A percentile compares a stretch with the other conserved stretches of the same genome.
Conservation (phyloP, 2,797 vertebrate genomes). For the Ptychadena robeensis region DNA sequence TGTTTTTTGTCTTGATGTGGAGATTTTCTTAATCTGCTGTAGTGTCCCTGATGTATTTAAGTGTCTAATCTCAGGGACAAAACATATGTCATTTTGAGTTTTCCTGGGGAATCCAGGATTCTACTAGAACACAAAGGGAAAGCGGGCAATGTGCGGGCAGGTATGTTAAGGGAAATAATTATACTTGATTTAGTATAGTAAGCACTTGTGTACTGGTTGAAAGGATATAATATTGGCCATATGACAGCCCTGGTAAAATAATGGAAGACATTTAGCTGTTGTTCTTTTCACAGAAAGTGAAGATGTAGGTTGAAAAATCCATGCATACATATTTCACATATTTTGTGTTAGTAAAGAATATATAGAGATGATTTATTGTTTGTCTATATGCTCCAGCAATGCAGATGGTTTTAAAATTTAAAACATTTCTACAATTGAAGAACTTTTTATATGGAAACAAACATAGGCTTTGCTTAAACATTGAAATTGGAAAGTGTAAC, state of each 20-base stretch:
- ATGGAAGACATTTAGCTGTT: conserved; percentile 11
- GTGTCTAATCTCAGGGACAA: conserved; percentile 59
- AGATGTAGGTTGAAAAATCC: background rate
- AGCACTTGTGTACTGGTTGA: conserved; percentile 21
- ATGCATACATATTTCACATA: background rate
- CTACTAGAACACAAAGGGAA: conserved; percentile 18
- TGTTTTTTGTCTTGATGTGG: conserved; percentile 42
- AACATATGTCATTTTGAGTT: conserved; percentile 55
- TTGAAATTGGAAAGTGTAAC: no score
- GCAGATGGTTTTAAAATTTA: no score
- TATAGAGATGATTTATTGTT: no score
- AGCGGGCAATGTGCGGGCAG: conserved; percentile 8
- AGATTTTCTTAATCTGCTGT: conserved; percentile 60
- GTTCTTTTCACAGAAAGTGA: background rate
- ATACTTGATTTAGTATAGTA: conserved; percentile 32
- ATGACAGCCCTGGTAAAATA: conserved; percentile 31
- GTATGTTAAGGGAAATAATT: conserved; percentile 37
- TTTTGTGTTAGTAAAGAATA: no score
- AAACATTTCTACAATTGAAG: no score
- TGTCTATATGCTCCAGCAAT: no score
- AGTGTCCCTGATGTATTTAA: conserved; percentile 57
- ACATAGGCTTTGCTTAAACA: no score
- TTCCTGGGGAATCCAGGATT: conserved; percentile 45
- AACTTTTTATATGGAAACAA: no score
- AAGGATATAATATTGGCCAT: conserved; percentile 15